These are phyloP conservation scores for Euclidia mi DNA, from an alignment of 2,888 invertebrate species.

Conservation along the genomic window DNA sequence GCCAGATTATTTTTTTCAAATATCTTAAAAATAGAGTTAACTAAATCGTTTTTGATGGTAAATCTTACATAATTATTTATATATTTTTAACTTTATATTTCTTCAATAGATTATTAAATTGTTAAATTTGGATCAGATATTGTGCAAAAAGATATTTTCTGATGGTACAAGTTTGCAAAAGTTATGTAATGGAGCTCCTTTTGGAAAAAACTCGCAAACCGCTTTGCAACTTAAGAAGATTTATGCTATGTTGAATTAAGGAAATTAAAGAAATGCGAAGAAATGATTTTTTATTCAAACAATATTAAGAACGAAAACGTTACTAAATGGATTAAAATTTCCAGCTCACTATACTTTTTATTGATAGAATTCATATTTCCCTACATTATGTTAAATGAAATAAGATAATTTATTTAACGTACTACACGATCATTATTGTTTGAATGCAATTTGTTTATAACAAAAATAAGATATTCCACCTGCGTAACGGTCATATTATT, in stretches of 20 bases:
- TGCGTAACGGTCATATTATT: slow-evolving; percentile 23
- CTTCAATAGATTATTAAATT: background rate
- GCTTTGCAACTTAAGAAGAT: slow-evolving; percentile 5
- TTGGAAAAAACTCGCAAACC: background rate
- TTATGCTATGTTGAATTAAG: background rate
- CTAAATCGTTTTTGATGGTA: too few relatives aligned
- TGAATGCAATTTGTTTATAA: slow-evolving; percentile 1
- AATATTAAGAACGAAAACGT: slow-evolving; percentile 2
- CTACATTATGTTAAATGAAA: background rate
- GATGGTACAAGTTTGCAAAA: background rate
- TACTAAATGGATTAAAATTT: slow-evolving; percentile 1
- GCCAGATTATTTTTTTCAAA: too few relatives aligned
- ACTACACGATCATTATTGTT: slow-evolving; percentile 1
- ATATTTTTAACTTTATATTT: slow-evolving; percentile 1
- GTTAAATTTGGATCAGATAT: background rate
- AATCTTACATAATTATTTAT: too few relatives aligned
- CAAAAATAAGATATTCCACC: slow-evolving; percentile 2
- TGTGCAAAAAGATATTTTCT: slow-evolving; percentile 3
- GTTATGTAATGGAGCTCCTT: slow-evolving; percentile 2
- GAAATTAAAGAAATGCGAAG: slow-evolving; percentile 1
- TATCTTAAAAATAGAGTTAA: too few relatives aligned
- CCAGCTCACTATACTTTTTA: slow-evolving; percentile 1
- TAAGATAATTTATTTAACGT: background rate
- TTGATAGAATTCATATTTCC: slow-evolving; percentile 1
- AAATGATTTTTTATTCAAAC: background rate